phyloP scores from a whole-genome alignment of 2,888 invertebrate species.

The Theretra japonica region DNA sequence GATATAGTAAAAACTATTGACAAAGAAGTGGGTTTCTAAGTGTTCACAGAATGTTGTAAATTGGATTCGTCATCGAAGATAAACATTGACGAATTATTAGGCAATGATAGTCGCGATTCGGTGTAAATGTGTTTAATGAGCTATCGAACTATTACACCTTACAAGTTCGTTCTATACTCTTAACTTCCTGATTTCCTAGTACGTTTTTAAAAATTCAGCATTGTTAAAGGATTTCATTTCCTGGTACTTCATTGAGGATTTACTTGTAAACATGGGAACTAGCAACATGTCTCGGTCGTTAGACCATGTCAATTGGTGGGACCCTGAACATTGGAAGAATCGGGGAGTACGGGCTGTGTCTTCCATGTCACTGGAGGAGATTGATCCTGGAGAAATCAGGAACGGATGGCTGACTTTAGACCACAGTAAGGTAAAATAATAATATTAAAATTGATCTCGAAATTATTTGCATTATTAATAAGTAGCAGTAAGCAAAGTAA shows the following conservation, averaged over 20 bases:
- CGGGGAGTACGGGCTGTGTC: conserved; percentile 58
- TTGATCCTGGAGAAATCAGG: conserved; percentile 68
- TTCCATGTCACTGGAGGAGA: conserved; percentile 65
- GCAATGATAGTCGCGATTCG: not conserved
- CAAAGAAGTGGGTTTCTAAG: no score
- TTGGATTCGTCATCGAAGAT: not conserved
- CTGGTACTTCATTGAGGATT: not conserved
- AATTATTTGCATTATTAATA: not conserved
- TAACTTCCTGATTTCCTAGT: not conserved
- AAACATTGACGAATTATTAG: not conserved
- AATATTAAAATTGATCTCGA: not conserved
- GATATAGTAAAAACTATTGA: no score
- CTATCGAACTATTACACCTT: not conserved
- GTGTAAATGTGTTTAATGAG: not conserved
- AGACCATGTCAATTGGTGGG: conserved; percentile 76
- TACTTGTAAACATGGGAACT: conserved; percentile 57
- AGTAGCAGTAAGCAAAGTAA: no score
- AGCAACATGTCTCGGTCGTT: conserved; percentile 63
- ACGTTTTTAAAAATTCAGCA: no score
- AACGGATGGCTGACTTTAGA: conserved; percentile 76
- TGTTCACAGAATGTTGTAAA: no score
- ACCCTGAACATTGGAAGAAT: conserved; percentile 66
- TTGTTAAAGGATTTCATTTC: no score
- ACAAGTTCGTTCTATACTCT: not conserved
- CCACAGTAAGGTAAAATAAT: conserved; percentile 58